A percentile compares a stretch with the other conserved stretches of the same genome.
Evolutionary conservation across 2,797 vertebrate genomes (phyloP).

Genomic region (Erithacus rubecula): DNA sequence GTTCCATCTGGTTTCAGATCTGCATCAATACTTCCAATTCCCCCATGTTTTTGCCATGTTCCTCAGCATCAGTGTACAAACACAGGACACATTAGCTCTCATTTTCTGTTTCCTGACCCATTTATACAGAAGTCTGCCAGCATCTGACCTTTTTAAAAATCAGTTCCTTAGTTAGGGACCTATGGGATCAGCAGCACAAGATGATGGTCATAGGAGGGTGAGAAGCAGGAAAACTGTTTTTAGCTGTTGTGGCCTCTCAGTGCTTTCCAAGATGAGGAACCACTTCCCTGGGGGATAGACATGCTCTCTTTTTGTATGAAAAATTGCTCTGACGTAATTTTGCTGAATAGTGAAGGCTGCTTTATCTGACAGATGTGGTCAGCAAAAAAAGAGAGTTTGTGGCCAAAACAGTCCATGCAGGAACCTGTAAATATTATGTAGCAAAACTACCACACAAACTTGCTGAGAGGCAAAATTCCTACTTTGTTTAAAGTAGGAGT

Average conservation of each 20-base stretch:
- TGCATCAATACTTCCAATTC: neutral
- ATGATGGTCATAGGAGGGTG: neutral
- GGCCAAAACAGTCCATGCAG: neutral
- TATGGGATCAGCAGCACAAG: neutral
- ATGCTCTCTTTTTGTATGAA: neutral
- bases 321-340: neutral
- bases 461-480: neutral
- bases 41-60: neutral
- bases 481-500: neutral
- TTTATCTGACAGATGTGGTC: slow-evolving; percentile 2
- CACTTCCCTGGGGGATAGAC: neutral
- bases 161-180: neutral
- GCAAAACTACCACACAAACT: neutral
- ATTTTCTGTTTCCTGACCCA: neutral
- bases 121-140: neutral
- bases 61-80: neutral
- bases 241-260: neutral
- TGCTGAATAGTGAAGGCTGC: neutral
- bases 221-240: neutral
- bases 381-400: neutral
- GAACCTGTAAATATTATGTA: neutral
- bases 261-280: slow-evolving; percentile 31
- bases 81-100: neutral
- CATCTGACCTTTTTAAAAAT: neutral
- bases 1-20: neutral